These are phyloP conservation scores for Masticophis lateralis DNA, from an alignment of 2,797 vertebrate genomes.

Conservation along the genomic window DNA sequence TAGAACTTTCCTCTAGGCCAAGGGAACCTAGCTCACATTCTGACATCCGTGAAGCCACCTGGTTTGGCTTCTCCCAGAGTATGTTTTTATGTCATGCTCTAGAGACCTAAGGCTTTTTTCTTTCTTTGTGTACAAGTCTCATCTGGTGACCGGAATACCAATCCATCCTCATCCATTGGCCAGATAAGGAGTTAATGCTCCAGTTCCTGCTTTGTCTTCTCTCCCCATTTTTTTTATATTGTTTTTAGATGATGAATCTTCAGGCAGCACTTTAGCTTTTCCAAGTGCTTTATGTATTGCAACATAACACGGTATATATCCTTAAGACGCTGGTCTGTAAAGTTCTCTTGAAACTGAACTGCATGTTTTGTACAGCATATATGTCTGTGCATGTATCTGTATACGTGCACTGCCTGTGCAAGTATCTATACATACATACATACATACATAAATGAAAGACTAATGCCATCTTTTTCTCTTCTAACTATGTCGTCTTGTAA, in stretches of 20 bases:
- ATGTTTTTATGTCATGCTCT: background rate
- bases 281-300: background rate
- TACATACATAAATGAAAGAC: background rate
- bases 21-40: background rate
- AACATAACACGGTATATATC: background rate
- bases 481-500: background rate
- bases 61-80: background rate
- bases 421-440: background rate
- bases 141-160: background rate
- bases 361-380: background rate
- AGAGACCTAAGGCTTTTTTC: background rate
- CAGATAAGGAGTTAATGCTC: background rate
- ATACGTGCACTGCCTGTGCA: background rate
- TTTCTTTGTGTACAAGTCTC: background rate
- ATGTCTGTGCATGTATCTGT: background rate
- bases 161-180: background rate
- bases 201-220: background rate
- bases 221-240: background rate
- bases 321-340: background rate
- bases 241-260: background rate
- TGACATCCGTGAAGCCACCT: background rate
- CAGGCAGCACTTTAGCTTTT: background rate
- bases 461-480: accelerated
- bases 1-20: background rate
- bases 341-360: background rate